phyloP scores from a whole-genome alignment of 2,113 vertebrate genomes.

The Coregonus clupeaformis region DNA sequence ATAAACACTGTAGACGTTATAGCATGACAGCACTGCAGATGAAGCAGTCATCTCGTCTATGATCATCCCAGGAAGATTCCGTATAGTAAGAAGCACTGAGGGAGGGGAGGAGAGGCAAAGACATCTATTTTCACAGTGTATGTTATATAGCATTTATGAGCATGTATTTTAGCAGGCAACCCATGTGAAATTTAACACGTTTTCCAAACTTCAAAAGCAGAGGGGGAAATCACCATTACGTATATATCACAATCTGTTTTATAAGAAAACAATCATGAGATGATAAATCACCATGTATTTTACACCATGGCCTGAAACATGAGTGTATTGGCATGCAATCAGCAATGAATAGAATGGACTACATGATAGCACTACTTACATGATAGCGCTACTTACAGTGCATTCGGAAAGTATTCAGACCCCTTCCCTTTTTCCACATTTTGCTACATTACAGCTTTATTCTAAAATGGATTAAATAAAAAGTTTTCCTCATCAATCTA shows the following conservation, averaged over 20 bases:
- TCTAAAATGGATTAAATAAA: too few species aligned
- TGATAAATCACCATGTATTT: slow-evolving; percentile 29
- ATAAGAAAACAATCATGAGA: background rate
- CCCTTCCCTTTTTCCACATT: too few species aligned
- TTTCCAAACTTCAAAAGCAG: slow-evolving; percentile 23
- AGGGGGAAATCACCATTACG: slow-evolving; percentile 16
- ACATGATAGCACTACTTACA: slow-evolving; percentile 9
- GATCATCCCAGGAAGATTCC: slow-evolving; percentile 11
- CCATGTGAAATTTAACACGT: slow-evolving; percentile 10
- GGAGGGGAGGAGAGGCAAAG: too few species aligned
- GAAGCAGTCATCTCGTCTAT: slow-evolving; percentile 43
- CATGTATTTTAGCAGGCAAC: background rate
- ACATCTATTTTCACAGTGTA: too few species aligned
- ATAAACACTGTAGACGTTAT: slow-evolving; percentile 22
- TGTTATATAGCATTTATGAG: too few species aligned
- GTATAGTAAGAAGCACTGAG: slow-evolving; percentile 16
- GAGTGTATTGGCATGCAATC: too few species aligned
- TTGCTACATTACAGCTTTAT: too few species aligned
- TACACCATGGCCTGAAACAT: slow-evolving; percentile 23
- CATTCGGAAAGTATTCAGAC: too few species aligned
- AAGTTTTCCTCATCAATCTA: too few species aligned
- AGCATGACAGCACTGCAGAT: slow-evolving; percentile 14
- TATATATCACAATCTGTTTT: slow-evolving; percentile 12
- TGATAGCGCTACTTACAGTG: too few species aligned
- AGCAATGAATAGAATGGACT: slow-evolving; percentile 41